A percentile compares a stretch with the other conserved stretches of the same genome.
These are phyloP conservation scores for Crotalus tigris DNA, from an alignment of 2,113 vertebrate genomes.

Conservation along the genomic window DNA sequence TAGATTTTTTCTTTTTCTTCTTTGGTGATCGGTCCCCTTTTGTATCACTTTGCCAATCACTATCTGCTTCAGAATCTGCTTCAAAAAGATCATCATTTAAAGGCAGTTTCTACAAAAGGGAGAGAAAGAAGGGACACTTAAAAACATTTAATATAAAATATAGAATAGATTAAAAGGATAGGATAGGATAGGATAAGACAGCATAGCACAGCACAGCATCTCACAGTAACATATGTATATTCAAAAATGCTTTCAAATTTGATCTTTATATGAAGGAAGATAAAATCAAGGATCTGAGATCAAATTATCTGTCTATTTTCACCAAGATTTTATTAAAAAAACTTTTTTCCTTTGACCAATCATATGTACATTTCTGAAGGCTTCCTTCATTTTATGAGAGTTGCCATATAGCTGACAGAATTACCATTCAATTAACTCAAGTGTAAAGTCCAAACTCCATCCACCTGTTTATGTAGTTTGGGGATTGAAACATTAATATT, in stretches of 20 bases:
- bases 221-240: not conserved
- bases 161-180: not conserved
- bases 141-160: not conserved
- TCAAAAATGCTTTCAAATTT: not conserved
- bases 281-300: not conserved
- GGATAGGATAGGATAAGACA: not conserved
- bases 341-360: not conserved
- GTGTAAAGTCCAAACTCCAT: not conserved
- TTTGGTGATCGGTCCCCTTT: conserved; percentile 75
- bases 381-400: not conserved
- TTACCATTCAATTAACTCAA: not conserved
- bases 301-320: not conserved
- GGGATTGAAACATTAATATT: not conserved
- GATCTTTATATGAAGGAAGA: not conserved
- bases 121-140: not conserved
- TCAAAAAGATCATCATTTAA: conserved; percentile 87
- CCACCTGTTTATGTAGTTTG: not conserved
- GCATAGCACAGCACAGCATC: not conserved
- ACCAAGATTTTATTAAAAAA: not conserved
- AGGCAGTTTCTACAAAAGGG: conserved; percentile 74
- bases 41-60: conserved; percentile 77
- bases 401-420: not conserved
- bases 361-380: too few species aligned
- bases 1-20: conserved; percentile 81
- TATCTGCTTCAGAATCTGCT: conserved; percentile 80